Evolutionary conservation across 2,888 invertebrate genomes (phyloP).

Genomic region (Thereva nobilitata): DNA sequence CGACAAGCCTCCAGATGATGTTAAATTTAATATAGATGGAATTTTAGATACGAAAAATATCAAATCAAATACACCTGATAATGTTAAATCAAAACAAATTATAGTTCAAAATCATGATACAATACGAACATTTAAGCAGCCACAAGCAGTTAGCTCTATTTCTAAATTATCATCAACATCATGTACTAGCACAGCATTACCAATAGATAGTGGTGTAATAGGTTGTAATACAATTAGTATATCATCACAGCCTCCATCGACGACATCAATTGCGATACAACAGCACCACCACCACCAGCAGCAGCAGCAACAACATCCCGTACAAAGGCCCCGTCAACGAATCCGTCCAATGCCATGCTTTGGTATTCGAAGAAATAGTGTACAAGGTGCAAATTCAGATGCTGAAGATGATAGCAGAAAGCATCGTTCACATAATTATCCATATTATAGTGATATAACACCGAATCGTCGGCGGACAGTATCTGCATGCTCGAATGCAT

Average conservation of each 20-base stretch:
- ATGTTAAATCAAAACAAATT: background rate
- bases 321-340: constrained; percentile 68
- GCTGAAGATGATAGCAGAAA: constrained; percentile 9
- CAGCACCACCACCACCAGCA: constrained; percentile 2
- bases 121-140: no score
- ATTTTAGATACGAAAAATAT: background rate
- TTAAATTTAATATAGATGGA: background rate
- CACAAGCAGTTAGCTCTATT: no score
- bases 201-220: no score
- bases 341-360: constrained; percentile 72
- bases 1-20: constrained; percentile 1
- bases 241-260: no score
- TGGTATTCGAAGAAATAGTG: constrained; percentile 68
- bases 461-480: constrained; percentile 55
- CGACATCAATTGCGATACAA: constrained; percentile 44
- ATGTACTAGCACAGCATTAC: no score
- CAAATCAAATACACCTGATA: background rate
- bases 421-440: constrained; percentile 7
- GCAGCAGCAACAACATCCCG: background rate
- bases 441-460: constrained; percentile 1
- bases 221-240: background rate
- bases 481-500: constrained; percentile 55
- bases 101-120: no score
- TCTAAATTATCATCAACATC: no score
- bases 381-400: constrained; percentile 48